These are phyloP conservation scores for Acanthurus tractus DNA, from an alignment of 2,797 vertebrate genomes.

Conservation along the genomic window DNA sequence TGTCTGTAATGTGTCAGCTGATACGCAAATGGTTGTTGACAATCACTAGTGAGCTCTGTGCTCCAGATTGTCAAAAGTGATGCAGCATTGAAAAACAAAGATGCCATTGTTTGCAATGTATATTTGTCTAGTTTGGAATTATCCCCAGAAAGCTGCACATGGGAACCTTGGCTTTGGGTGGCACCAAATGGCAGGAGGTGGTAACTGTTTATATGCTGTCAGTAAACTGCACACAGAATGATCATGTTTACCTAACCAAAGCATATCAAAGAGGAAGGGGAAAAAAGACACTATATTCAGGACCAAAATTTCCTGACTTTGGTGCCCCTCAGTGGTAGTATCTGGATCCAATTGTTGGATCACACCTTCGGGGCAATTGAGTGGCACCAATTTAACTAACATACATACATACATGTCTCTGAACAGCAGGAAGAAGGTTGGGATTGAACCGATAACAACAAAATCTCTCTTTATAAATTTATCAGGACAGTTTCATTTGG, in stretches of 20 bases:
- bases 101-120: constrained; percentile 44
- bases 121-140: constrained; percentile 48
- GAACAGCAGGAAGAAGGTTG: too few species aligned
- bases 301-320: neutral
- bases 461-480: neutral
- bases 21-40: constrained; percentile 10
- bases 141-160: constrained; percentile 43
- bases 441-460: too few species aligned
- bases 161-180: constrained; percentile 22
- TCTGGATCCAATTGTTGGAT: neutral
- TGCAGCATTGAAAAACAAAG: constrained; percentile 41
- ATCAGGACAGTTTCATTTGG: neutral
- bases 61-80: constrained; percentile 42
- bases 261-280: neutral
- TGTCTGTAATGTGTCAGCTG: constrained; percentile 24
- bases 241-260: constrained; percentile 21
- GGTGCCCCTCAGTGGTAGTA: neutral
- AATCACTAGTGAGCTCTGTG: constrained; percentile 15
- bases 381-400: too few species aligned
- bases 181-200: constrained; percentile 46
- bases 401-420: too few species aligned
- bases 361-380: too few species aligned
- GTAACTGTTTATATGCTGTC: constrained; percentile 24
- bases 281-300: neutral
- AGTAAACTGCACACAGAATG: constrained; percentile 10